phyloP scores from a whole-genome alignment of 2,113 vertebrate genomes.

The Erpornis zantholeuca region DNA sequence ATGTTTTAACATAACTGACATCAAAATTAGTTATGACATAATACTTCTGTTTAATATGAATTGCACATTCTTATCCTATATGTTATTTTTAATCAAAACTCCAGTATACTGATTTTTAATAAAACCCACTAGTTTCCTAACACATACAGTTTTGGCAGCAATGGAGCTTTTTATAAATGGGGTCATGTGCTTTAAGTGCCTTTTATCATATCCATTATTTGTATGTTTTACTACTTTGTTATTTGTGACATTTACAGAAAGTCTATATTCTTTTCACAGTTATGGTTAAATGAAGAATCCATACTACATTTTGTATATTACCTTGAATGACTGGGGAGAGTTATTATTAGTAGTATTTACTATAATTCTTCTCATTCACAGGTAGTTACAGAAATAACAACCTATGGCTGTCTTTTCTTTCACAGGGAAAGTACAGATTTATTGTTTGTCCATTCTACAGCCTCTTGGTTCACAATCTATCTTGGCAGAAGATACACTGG shows the following conservation, averaged over 20 bases:
- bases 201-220: constrained; percentile 7
- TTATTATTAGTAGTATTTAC: neutral
- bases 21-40: constrained; percentile 21
- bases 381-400: constrained; percentile 12
- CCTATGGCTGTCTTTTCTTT: neutral
- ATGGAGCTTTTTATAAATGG: neutral
- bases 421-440: neutral
- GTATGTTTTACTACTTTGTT: neutral
- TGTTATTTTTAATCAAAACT: neutral
- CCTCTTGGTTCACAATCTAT: neutral
- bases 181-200: neutral
- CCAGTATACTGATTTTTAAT: constrained; percentile 1
- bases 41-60: constrained; percentile 20
- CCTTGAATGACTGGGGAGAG: neutral
- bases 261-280: constrained; percentile 14
- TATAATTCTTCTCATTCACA: neutral
- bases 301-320: neutral
- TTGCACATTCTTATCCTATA: constrained; percentile 12
- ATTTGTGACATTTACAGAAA: constrained; percentile 16
- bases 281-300: constrained; percentile 11
- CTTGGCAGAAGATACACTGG: constrained; percentile 20
- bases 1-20: constrained; percentile 39
- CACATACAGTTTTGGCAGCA: neutral
- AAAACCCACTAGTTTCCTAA: neutral
- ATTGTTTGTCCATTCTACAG: constrained; percentile 11